Percentiles rank a stretch among this genome's conserved stretches.
phyloP scores from a whole-genome alignment of 2,888 invertebrate species.

The Resseliella maxima region DNA sequence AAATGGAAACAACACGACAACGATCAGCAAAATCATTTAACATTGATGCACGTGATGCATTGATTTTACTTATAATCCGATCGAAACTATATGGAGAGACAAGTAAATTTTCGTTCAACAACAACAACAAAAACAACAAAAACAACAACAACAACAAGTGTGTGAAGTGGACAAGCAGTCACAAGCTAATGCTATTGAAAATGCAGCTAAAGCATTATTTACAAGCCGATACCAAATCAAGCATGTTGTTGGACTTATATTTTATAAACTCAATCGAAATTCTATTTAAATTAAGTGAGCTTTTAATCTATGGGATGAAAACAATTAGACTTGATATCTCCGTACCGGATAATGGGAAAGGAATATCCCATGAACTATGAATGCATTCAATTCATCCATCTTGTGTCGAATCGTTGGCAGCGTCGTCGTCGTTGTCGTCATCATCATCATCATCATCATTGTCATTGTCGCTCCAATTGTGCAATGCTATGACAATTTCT shows the following conservation, averaged over 20 bases:
- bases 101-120: neutral
- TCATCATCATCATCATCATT: too few relatives aligned
- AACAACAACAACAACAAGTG: too few relatives aligned
- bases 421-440: neutral
- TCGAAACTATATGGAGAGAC: neutral
- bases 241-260: slow-evolving; percentile 36
- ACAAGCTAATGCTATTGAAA: neutral
- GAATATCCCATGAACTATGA: neutral
- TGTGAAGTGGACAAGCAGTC: neutral
- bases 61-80: slow-evolving; percentile 42
- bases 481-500: neutral
- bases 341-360: neutral
- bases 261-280: slow-evolving; percentile 51
- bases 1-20: neutral
- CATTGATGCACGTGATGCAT: slow-evolving; percentile 14
- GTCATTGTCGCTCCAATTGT: neutral
- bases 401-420: neutral
- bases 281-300: slow-evolving; percentile 53
- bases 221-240: slow-evolving; percentile 1
- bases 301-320: slow-evolving; percentile 51
- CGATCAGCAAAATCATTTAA: slow-evolving; percentile 34
- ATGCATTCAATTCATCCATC: neutral
- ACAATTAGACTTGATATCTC: slow-evolving; percentile 44
- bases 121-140: too few relatives aligned
- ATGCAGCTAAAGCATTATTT: neutral